Evolutionary conservation across 2,888 invertebrate species (phyloP).

Genomic region (Lampropteryx suffumata): DNA sequence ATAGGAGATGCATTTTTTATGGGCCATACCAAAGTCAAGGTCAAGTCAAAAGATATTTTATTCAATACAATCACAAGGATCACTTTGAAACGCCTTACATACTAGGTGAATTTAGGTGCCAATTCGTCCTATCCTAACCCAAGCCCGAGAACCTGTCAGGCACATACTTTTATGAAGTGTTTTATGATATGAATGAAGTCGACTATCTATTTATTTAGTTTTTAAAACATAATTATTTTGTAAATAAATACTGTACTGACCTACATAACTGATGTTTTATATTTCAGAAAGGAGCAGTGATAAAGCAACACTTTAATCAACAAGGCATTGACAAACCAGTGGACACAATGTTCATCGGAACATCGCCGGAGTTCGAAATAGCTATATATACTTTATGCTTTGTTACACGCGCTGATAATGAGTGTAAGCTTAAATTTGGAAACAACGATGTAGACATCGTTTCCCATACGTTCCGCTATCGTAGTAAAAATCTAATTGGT

Average conservation of each 20-base stretch:
- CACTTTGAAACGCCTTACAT: too few relatives aligned
- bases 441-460: constrained; percentile 88
- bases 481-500: constrained; percentile 90
- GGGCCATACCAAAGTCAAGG: too few relatives aligned
- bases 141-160: too few relatives aligned
- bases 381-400: constrained; percentile 95
- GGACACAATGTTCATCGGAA: constrained; percentile 90
- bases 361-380: constrained; percentile 95
- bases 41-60: too few relatives aligned
- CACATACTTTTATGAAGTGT: too few relatives aligned
- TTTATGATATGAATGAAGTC: too few relatives aligned
- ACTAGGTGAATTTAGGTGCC: too few relatives aligned
- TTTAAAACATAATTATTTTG: too few relatives aligned
- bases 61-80: too few relatives aligned
- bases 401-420: constrained; percentile 87
- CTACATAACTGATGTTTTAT: background rate
- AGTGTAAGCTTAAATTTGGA: constrained; percentile 88
- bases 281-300: constrained; percentile 88
- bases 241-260: background rate
- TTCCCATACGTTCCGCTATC: constrained; percentile 88
- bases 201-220: too few relatives aligned
- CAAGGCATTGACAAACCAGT: constrained; percentile 89
- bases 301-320: constrained; percentile 89
- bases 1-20: too few relatives aligned
- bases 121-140: too few relatives aligned